phyloP scores from a whole-genome alignment of 1,140 invertebrate species.

The Littorina saxatilis region DNA sequence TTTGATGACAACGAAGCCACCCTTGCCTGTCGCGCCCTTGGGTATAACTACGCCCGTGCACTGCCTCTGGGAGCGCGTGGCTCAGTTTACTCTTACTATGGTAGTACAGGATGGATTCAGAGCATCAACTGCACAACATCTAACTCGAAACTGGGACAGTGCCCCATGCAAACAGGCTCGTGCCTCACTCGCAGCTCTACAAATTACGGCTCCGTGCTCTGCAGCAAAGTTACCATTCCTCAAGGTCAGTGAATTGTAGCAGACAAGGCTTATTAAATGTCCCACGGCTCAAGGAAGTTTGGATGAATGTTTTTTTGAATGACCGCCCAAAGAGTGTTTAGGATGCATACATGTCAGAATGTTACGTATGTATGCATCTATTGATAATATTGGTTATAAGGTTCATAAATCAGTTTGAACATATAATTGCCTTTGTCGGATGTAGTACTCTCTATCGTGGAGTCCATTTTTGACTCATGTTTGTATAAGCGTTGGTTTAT shows the following conservation, averaged over 20 bases:
- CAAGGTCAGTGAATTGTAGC: background rate
- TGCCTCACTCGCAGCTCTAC: conserved; percentile 55
- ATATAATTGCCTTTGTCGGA: no score
- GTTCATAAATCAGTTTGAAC: no score
- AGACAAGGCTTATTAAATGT: no score
- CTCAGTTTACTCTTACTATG: conserved; percentile 59
- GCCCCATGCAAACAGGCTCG: conserved; percentile 47
- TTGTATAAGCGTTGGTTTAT: no score
- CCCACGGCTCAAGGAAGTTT: no score
- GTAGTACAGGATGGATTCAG: conserved; percentile 51
- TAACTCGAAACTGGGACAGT: conserved; percentile 54
- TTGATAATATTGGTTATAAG: no score
- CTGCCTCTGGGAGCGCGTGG: conserved; percentile 69
- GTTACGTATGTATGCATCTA: no score
- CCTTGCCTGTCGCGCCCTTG: conserved; percentile 83
- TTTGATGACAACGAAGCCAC: conserved; percentile 83
- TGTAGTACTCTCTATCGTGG: no score
- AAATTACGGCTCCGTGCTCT: conserved; percentile 60
- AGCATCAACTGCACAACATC: conserved; percentile 58
- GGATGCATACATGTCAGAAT: no score
- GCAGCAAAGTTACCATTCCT: conserved; percentile 55
- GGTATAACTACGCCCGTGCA: conserved; percentile 65
- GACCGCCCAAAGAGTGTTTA: no score
- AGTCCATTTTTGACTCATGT: no score
- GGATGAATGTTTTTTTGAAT: no score